A percentile compares a stretch with the other conserved stretches of the same genome.
Evolutionary conservation across 2,888 invertebrate genomes (phyloP).

Genomic region (Celastrina argiolus): DNA sequence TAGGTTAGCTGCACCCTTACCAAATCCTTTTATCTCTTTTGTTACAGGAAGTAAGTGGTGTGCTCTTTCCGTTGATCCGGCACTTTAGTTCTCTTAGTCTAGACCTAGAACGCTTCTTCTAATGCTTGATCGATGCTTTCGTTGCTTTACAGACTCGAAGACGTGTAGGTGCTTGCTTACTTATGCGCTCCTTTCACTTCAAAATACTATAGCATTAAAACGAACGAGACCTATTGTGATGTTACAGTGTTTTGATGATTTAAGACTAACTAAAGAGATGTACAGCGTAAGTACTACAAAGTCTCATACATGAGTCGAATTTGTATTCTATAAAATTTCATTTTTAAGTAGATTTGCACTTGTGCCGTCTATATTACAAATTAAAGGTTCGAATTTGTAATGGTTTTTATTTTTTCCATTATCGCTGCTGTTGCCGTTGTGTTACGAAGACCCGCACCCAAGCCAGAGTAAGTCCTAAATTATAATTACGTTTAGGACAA

Average conservation of each 20-base stretch:
- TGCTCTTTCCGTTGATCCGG: slow-evolving; percentile 72
- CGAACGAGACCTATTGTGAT: slow-evolving; percentile 4
- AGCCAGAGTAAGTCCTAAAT: slow-evolving; percentile 80
- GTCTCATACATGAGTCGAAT: slow-evolving; percentile 13
- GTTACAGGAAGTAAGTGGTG: slow-evolving; percentile 79
- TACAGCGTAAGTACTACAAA: slow-evolving; percentile 21
- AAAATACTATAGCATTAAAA: slow-evolving; percentile 20
- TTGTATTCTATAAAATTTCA: slow-evolving; percentile 22
- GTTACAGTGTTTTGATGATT: slow-evolving; percentile 14
- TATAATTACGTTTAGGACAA: slow-evolving; percentile 37
- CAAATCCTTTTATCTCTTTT: slow-evolving; percentile 71
- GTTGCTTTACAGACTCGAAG: slow-evolving; percentile 58
- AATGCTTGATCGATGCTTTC: slow-evolving; percentile 62
- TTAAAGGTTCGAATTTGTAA: slow-evolving; percentile 48
- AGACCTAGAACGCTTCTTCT: slow-evolving; percentile 57
- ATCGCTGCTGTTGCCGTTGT: slow-evolving; percentile 52
- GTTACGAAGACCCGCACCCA: slow-evolving; percentile 80
- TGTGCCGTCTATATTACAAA: slow-evolving; percentile 40
- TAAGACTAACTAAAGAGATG: slow-evolving; percentile 15
- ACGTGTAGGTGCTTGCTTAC: slow-evolving; percentile 30
- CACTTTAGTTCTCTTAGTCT: slow-evolving; percentile 70
- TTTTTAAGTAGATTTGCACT: slow-evolving; percentile 25
- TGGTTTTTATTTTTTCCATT: slow-evolving; percentile 56
- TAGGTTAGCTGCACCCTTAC: slow-evolving; percentile 68
- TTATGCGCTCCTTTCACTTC: slow-evolving; percentile 28